Conservation (phyloP, 2,113 vertebrate species). For the Emydura subglobosa region DNA sequence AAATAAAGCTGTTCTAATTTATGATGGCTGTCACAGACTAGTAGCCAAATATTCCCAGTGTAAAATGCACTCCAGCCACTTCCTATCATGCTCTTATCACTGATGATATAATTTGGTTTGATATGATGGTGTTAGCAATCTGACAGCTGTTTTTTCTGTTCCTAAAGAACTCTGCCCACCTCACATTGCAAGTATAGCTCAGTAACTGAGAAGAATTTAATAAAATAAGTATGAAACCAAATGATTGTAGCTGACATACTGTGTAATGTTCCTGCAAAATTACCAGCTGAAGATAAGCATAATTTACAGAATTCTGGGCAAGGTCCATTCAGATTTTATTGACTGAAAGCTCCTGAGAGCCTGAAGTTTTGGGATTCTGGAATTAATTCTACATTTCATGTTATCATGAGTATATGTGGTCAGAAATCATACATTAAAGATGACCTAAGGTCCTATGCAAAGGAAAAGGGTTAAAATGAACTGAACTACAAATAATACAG, state of each 20-base stretch:
- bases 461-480: neutral
- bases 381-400: neutral
- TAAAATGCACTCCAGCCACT: neutral
- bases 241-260: neutral
- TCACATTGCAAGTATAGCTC: neutral
- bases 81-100: neutral
- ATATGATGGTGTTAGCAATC: neutral
- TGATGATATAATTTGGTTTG: neutral
- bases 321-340: neutral
- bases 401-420: neutral
- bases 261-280: neutral
- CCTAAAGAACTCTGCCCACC: neutral
- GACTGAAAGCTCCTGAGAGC: neutral
- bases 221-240: neutral
- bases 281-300: neutral
- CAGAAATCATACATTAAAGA: neutral
- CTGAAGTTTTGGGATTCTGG: neutral
- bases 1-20: neutral
- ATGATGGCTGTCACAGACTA: neutral
- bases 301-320: neutral
- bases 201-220: neutral
- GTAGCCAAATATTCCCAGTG: neutral
- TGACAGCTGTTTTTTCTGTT: neutral
- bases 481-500: neutral
- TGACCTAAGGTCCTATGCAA: neutral